These are phyloP conservation scores for Clytia hemisphaerica DNA, from an alignment of 30 jellyfish, hydroid and myxozoan species.

Conservation along the genomic window DNA sequence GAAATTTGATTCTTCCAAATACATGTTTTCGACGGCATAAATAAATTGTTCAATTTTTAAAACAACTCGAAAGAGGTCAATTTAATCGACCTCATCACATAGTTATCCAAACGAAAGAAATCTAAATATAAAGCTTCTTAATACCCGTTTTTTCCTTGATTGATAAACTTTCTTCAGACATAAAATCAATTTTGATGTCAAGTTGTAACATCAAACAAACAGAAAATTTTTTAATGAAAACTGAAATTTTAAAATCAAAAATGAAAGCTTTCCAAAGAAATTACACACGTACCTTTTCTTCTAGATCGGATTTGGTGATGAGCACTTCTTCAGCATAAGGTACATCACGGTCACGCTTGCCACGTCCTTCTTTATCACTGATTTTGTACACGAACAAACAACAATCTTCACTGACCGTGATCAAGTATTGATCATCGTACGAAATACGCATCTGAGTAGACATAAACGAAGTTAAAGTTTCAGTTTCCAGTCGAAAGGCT, in stretches of 20 bases:
- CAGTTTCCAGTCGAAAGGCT: too few relatives aligned
- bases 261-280: not conserved
- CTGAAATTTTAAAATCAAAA: too few relatives aligned
- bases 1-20: not conserved
- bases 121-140: too few relatives aligned
- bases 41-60: not conserved
- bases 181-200: too few relatives aligned
- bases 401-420: slow-evolving; percentile 92
- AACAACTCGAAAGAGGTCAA: too few relatives aligned
- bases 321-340: slow-evolving; percentile 93
- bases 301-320: slow-evolving; percentile 89
- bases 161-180: too few relatives aligned
- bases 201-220: too few relatives aligned
- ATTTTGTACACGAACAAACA: slow-evolving; percentile 73
- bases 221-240: too few relatives aligned
- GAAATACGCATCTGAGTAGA: slow-evolving; percentile 70
- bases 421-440: slow-evolving; percentile 84
- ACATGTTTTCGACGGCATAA: not conserved
- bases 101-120: too few relatives aligned
- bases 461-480: not conserved
- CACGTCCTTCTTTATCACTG: slow-evolving; percentile 93
- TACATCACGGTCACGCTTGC: slow-evolving; percentile 89
- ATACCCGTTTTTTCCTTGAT: too few relatives aligned
- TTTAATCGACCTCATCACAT: too few relatives aligned
- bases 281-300: slow-evolving; percentile 84